Percentiles rank a stretch among this genome's conserved stretches.
Conservation (phyloP, 2,797 vertebrate species). For the Cyprinodon diabolis region DNA sequence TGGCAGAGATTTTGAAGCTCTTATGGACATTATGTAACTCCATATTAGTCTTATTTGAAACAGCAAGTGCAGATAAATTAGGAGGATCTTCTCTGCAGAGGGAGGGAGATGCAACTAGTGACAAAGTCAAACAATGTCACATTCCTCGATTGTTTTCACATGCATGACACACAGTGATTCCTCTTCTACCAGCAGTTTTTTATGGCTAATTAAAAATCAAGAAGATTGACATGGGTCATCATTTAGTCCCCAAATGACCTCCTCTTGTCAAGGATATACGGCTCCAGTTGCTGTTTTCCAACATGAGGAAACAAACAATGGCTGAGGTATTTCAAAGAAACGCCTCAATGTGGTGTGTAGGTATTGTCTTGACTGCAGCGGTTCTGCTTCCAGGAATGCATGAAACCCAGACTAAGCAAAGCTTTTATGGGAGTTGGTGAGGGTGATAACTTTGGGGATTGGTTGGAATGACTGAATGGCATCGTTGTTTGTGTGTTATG, state of each 20-base stretch:
- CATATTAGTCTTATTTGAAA: slow-evolving; percentile 43
- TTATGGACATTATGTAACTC: slow-evolving; percentile 41
- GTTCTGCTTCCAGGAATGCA: slow-evolving; percentile 56
- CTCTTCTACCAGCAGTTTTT: slow-evolving; percentile 69
- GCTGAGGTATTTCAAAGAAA: slow-evolving; percentile 40
- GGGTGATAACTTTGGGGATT: slow-evolving; percentile 45
- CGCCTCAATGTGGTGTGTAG: slow-evolving; percentile 48
- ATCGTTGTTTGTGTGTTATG: slow-evolving; percentile 37
- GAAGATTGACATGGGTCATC: slow-evolving; percentile 58
- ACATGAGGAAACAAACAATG: slow-evolving; percentile 43
- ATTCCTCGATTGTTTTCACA: slow-evolving; percentile 57
- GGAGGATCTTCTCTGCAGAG: slow-evolving; percentile 14
- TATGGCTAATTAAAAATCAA: slow-evolving; percentile 66
- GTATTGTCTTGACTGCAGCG: slow-evolving; percentile 54
- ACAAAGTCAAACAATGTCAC: slow-evolving; percentile 73
- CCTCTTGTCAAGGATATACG: slow-evolving; percentile 63
- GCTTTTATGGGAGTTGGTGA: slow-evolving; percentile 53
- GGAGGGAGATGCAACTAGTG: slow-evolving; percentile 44
- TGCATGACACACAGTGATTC: slow-evolving; percentile 57
- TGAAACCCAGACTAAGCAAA: slow-evolving; percentile 51
- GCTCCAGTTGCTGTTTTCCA: slow-evolving; percentile 31
- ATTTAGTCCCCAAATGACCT: slow-evolving; percentile 66
- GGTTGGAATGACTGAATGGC: slow-evolving; percentile 41
- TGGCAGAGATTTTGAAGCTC: neutral
- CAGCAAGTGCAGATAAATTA: slow-evolving; percentile 35